phyloP scores from a whole-genome alignment of 92 coral and sea anemone genomes.

The Zoanthus sansibaricus region DNA sequence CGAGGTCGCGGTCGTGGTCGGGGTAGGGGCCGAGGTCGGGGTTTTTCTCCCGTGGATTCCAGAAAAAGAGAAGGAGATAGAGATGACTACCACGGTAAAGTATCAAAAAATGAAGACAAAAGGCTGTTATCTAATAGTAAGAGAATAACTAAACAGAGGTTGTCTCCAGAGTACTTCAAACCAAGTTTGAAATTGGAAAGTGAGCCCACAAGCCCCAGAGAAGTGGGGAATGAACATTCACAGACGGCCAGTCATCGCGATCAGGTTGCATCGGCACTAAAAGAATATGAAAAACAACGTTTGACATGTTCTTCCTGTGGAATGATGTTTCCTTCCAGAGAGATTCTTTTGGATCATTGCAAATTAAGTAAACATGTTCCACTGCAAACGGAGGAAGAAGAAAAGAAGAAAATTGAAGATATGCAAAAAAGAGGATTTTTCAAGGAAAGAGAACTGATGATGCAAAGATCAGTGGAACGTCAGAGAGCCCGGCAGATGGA shows the following conservation, averaged over 20 bases:
- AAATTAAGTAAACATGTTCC: conserved; percentile 54
- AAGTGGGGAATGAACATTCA: conserved; percentile 41
- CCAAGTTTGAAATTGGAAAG: conserved; percentile 33
- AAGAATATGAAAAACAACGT: conserved; percentile 48
- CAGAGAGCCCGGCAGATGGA: conserved; percentile 33
- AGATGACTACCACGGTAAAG: background rate
- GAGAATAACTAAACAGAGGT: conserved; percentile 1
- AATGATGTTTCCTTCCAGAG: conserved; percentile 53
- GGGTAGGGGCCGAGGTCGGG: conserved; percentile 28
- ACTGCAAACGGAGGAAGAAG: conserved; percentile 23
- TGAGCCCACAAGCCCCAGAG: conserved; percentile 30
- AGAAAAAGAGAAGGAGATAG: conserved; percentile 10
- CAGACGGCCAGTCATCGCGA: conserved; percentile 56
- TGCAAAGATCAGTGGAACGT: conserved; percentile 37
- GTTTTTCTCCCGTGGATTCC: conserved; percentile 5
- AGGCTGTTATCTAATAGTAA: conserved; percentile 44
- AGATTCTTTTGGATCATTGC: conserved; percentile 48
- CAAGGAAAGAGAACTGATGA: conserved; percentile 28
- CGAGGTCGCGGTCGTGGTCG: conserved; percentile 38
- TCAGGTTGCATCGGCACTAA: conserved; percentile 40
- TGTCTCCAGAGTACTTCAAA: background rate
- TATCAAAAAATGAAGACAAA: conserved; percentile 53
- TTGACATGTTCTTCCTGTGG: conserved; percentile 57
- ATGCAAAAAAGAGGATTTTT: conserved; percentile 3
- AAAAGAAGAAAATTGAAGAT: conserved; percentile 20